Conservation (phyloP, 2,797 vertebrate genomes). For the Naso thynnoides region DNA sequence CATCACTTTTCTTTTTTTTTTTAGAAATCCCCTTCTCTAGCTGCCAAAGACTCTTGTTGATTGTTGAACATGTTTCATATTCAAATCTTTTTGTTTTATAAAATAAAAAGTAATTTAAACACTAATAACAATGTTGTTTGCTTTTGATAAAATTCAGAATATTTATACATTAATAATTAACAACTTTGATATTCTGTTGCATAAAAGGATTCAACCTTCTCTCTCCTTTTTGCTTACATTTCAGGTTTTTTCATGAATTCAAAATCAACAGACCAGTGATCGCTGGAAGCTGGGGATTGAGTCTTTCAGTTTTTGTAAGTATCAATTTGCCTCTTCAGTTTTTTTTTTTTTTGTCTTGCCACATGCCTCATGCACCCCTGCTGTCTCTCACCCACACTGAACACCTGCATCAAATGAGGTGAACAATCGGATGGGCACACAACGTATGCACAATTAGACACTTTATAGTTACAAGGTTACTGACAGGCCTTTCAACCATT, state of each 20-base stretch:
- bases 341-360: constrained; percentile 67
- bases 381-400: constrained; percentile 78
- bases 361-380: constrained; percentile 65
- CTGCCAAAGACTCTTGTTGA: no score
- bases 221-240: constrained; percentile 67
- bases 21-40: no score
- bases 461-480: constrained; percentile 46
- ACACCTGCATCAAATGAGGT: constrained; percentile 83
- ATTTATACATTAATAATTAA: not conserved
- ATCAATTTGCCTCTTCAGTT: constrained; percentile 76
- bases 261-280: constrained; percentile 94
- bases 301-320: constrained; percentile 97
- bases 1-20: no score
- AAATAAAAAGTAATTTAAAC: not conserved
- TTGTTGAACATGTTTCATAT: constrained; percentile 25
- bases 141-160: not conserved
- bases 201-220: constrained; percentile 15
- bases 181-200: not conserved
- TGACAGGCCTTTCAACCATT: constrained; percentile 33
- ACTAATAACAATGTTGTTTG: not conserved
- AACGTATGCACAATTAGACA: constrained; percentile 79
- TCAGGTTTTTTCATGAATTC: constrained; percentile 98
- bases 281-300: constrained; percentile 94
- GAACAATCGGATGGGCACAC: constrained; percentile 77
- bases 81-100: constrained; percentile 11